Conservation (phyloP, 2,113 vertebrate genomes). For the Oenanthe oenanthe region DNA sequence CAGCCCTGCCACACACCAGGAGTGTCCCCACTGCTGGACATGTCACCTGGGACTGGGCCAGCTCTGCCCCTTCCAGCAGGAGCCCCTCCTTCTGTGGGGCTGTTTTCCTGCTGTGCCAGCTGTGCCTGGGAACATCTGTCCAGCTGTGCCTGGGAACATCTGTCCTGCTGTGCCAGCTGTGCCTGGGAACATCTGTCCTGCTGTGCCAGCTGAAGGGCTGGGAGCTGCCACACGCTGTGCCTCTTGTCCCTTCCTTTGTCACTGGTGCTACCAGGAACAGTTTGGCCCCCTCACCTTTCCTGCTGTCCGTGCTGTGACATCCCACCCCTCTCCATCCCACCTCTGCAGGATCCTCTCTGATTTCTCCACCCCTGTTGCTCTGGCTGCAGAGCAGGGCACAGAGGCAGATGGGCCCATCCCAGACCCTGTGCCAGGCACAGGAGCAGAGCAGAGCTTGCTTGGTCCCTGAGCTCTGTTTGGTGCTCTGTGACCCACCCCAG, state of each 20-base stretch:
- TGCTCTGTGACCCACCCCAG: background rate
- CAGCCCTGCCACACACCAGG: background rate
- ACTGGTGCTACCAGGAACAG: background rate
- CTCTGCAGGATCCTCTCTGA: background rate
- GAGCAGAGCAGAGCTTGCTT: no score
- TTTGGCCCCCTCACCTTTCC: background rate
- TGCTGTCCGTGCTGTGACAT: background rate
- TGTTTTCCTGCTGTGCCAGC: background rate
- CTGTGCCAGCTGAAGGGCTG: background rate
- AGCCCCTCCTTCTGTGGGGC: background rate
- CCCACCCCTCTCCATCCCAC: background rate
- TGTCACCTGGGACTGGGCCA: background rate
- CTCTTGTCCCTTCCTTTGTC: background rate
- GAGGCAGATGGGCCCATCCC: background rate
- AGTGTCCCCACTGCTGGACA: accelerated
- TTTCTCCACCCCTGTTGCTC: background rate
- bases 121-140: no score
- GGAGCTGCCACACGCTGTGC: background rate
- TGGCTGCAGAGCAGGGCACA: background rate
- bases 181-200: background rate
- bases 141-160: background rate
- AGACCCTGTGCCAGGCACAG: accelerated
- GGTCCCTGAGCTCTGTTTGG: background rate
- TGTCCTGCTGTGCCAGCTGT: background rate
- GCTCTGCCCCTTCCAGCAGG: accelerated